Evolutionary conservation across 2,888 invertebrate species (phyloP).

Genomic region (Anodontia alba): DNA sequence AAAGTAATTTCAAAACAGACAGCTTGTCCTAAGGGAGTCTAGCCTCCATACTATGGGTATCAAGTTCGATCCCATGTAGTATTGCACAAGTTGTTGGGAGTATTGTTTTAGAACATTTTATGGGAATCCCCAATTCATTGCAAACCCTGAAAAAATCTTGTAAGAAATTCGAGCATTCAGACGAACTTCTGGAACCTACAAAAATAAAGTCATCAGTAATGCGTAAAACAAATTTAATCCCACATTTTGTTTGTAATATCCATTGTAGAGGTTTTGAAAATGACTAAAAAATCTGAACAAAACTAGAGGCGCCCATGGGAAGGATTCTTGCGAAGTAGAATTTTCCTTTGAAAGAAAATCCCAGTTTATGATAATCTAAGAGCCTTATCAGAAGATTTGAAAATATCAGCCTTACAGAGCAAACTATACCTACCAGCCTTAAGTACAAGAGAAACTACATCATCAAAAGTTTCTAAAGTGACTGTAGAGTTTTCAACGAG

Average conservation of each 20-base stretch:
- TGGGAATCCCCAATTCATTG: slow-evolving; percentile 15
- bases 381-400: slow-evolving; percentile 53
- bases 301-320: slow-evolving; percentile 27
- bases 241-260: slow-evolving; percentile 20
- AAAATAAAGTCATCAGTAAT: slow-evolving; percentile 46
- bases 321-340: slow-evolving; percentile 29
- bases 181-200: not conserved
- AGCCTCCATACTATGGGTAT: slow-evolving; percentile 15
- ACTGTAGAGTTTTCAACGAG: not conserved
- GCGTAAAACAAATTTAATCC: slow-evolving; percentile 22
- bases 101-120: slow-evolving; percentile 28
- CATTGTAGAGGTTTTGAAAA: slow-evolving; percentile 30
- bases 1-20: not conserved
- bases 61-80: slow-evolving; percentile 28
- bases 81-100: slow-evolving; percentile 8
- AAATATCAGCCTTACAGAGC: slow-evolving; percentile 54
- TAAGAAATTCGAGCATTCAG: slow-evolving; percentile 3
- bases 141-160: not conserved
- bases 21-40: slow-evolving; percentile 30
- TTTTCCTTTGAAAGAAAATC: slow-evolving; percentile 39
- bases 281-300: slow-evolving; percentile 22
- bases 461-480: slow-evolving; percentile 27
- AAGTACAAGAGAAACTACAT: not conserved
- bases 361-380: slow-evolving; percentile 42
- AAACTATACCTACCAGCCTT: slow-evolving; percentile 19